These are phyloP conservation scores for Saturnia japonica DNA, from an alignment of 2,888 invertebrate genomes.

Conservation along the genomic window DNA sequence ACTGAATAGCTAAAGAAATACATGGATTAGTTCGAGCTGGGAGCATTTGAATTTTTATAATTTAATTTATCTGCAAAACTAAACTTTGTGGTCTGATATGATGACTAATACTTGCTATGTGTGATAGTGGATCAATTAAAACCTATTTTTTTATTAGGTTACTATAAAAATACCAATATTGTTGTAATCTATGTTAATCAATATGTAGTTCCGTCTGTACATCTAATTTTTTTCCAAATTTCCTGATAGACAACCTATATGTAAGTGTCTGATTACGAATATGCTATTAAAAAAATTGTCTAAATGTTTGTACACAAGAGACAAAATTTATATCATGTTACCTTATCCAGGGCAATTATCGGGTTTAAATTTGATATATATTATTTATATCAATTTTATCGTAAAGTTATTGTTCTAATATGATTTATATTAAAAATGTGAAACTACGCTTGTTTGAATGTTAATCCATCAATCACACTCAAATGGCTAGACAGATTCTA, in stretches of 20 bases:
- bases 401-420: not conserved
- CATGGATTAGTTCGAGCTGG: not conserved
- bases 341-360: not conserved
- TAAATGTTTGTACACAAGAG: not conserved
- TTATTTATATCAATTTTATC: not conserved
- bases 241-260: too few species aligned
- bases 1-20: not conserved
- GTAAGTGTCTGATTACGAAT: too few species aligned
- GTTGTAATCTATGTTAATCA: too few species aligned
- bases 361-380: not conserved
- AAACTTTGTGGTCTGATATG: not conserved
- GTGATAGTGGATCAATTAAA: not conserved
- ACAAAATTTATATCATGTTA: not conserved
- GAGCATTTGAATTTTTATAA: not conserved
- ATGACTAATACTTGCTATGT: not conserved
- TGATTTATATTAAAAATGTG: not conserved
- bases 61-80: not conserved
- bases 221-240: too few species aligned
- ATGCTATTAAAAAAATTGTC: too few species aligned
- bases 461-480: too few species aligned
- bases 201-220: too few species aligned
- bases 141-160: too few species aligned
- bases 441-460: not conserved
- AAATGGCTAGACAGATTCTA: too few species aligned
- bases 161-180: too few species aligned